Evolutionary conservation across 2,797 vertebrate genomes (phyloP).

Genomic region (Cossypha niveicapilla): DNA sequence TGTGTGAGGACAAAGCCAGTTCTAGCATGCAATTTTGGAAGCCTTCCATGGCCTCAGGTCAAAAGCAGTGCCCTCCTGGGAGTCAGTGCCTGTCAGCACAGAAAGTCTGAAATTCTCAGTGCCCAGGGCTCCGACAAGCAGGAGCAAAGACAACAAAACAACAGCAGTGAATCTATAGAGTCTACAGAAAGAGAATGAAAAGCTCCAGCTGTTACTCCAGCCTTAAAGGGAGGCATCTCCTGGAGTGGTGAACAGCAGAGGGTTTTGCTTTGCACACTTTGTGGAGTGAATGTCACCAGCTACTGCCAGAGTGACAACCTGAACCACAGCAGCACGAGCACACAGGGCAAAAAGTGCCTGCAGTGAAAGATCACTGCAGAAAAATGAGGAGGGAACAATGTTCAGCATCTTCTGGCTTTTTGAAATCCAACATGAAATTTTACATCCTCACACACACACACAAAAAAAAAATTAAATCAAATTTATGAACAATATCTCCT

Average conservation of each 20-base stretch:
- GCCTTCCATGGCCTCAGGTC: too few relatives aligned
- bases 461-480: not conserved
- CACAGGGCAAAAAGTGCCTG: not conserved
- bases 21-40: too few relatives aligned
- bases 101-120: too few relatives aligned
- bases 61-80: too few relatives aligned
- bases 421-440: not conserved
- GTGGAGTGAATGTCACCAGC: not conserved
- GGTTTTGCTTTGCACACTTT: not conserved
- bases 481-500: not conserved
- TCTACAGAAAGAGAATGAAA: not conserved
- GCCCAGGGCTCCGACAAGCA: not conserved
- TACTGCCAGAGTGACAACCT: not conserved
- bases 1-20: too few relatives aligned
- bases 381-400: fast-evolving
- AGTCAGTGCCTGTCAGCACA: too few relatives aligned
- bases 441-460: not conserved
- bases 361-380: not conserved
- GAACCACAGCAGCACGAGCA: fast-evolving
- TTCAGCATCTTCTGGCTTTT: not conserved
- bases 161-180: not conserved
- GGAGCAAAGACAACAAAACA: not conserved
- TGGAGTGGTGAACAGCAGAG: not conserved
- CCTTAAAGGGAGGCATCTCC: not conserved
- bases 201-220: not conserved